Evolutionary conservation across 2,888 invertebrate species (phyloP).

Genomic region (Eremobia ochroleuca): DNA sequence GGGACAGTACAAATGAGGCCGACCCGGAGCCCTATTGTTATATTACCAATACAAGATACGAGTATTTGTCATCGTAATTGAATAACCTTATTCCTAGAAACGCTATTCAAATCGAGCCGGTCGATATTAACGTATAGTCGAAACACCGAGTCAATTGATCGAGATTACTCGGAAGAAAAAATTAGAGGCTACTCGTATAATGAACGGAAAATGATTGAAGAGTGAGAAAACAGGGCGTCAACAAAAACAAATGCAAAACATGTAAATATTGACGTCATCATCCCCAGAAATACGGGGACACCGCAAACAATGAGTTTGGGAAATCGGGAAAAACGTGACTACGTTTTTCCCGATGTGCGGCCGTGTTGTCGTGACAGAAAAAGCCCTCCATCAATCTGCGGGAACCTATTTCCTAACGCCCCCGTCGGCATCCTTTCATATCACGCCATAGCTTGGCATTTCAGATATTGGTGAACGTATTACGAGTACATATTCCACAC

Average conservation of each 20-base stretch:
- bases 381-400: constrained; percentile 85
- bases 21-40: constrained; percentile 41
- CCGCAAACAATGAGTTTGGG: constrained; percentile 74
- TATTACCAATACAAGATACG: constrained; percentile 29
- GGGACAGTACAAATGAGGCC: constrained; percentile 26
- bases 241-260: constrained; percentile 62
- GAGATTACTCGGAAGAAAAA: not conserved
- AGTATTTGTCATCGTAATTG: constrained; percentile 54
- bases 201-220: constrained; percentile 25
- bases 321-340: constrained; percentile 81
- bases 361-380: constrained; percentile 85
- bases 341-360: constrained; percentile 79
- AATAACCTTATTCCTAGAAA: constrained; percentile 47
- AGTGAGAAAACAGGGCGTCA: constrained; percentile 30
- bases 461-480: constrained; percentile 80
- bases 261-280: constrained; percentile 73
- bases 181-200: not conserved
- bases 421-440: constrained; percentile 79
- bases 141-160: constrained; percentile 16
- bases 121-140: constrained; percentile 22
- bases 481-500: constrained; percentile 74
- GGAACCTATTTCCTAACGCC: constrained; percentile 83
- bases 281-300: constrained; percentile 70
- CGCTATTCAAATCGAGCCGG: constrained; percentile 46
- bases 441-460: constrained; percentile 77